These are phyloP conservation scores for Doryteuthis pealeii DNA, from an alignment of 1,140 invertebrate genomes.

Conservation along the genomic window DNA sequence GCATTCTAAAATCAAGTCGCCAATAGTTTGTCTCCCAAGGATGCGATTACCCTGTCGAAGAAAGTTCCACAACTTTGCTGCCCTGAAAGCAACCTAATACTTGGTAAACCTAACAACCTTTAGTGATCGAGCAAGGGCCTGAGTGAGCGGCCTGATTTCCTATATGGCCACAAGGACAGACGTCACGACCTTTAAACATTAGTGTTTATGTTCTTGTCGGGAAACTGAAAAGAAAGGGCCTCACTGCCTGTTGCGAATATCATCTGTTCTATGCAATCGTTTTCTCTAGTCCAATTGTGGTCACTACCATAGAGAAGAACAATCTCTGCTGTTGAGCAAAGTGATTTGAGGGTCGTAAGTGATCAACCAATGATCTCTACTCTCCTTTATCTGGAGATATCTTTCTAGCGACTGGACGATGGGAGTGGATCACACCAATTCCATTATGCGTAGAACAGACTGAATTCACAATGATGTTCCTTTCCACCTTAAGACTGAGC, in stretches of 20 bases:
- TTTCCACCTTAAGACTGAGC: conserved; percentile 94
- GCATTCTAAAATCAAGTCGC: no score
- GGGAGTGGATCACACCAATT: conserved; percentile 89
- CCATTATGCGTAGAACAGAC: conserved; percentile 96
- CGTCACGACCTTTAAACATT: conserved; percentile 49
- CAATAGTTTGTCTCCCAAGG: no score
- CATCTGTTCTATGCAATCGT: conserved; percentile 94
- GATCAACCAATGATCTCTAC: conserved; percentile 99
- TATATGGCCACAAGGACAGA: conserved; percentile 53
- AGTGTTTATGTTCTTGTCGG: conserved; percentile 83
- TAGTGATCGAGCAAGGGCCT: conserved; percentile 4
- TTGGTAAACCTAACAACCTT: neutral
- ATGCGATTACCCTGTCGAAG: no score
- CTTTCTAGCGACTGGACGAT: conserved; percentile 89
- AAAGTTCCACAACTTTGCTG: neutral
- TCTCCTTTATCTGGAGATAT: conserved; percentile 98
- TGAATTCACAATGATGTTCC: conserved; percentile 97
- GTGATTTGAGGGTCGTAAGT: conserved; percentile 96
- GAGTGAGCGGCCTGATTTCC: neutral
- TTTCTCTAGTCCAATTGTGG: conserved; percentile 98
- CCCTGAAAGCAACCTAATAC: neutral
- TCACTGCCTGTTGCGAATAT: conserved; percentile 94
- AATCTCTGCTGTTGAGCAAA: conserved; percentile 95
- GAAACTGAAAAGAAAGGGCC: conserved; percentile 92
- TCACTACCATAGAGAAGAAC: conserved; percentile 94